Base-by-base conservation (phyloP, 2,797 vertebrate genomes). In the Tarsius wallacei region DNA sequence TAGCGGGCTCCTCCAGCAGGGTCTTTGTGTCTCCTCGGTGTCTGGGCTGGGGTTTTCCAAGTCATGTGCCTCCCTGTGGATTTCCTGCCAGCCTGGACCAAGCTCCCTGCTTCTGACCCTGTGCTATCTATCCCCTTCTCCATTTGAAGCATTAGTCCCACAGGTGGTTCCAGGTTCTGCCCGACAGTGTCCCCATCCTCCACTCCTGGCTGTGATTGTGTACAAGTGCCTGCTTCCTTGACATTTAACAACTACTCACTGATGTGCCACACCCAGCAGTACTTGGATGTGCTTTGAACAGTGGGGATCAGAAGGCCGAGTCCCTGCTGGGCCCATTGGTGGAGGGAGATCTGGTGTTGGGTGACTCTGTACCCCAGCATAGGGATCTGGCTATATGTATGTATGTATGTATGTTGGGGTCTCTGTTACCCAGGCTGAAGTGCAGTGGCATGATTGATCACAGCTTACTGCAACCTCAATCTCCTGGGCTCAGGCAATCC, bases 1-100 rank as follows among this genome's bases (percentile, higher is more conserved):
- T 99, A 98, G 70, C 5, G 99, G 98, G 8, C 71, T 66, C 64
- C 59, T 31, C 1, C 0, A 0, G 0, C 12, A 7, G 42, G 63
- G 6, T 4, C 26, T 15, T 61, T 33, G 21, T 10, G 5, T 74
- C 15, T 71, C 66, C 33, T 36, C 1, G 13, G 17, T 10, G 55
- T 22, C 16, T 3, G 3, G 36, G n/a, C 21, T 51, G 14, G 68
- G 8, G 17, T 57, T 85, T 87, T 78, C 66, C 63, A 61, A 0
- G 6, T 28, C 11, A 0, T 6, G 2, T 31, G 61, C n/a, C 14
- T 55, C 19, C 42, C 28, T 47, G 57, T 17, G 86, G 36, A 73
- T 5, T 7, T 13, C 7, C 26, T 1, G 16, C 21, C 16, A 1
- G 36, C 36, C 33, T 0, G 3, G 82, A 16, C 33, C 36, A 3